These are phyloP conservation scores for Eupleurogrammus muticus DNA, from an alignment of 2,797 vertebrate species.

Conservation along the genomic window DNA sequence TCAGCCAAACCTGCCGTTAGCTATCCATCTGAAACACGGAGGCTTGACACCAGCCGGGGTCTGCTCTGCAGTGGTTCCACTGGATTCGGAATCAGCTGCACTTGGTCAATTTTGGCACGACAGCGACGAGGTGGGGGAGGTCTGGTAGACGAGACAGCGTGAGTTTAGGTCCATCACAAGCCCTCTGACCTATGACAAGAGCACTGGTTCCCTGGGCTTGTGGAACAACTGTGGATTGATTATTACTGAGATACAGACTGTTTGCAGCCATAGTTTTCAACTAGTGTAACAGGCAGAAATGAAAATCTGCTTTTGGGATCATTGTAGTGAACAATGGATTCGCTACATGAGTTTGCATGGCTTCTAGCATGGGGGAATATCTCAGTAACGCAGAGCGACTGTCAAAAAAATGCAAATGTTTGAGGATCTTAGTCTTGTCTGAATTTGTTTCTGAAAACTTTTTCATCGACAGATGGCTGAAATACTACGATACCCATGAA, in stretches of 20 bases:
- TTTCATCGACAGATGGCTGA: too few species aligned
- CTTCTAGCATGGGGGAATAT: too few species aligned
- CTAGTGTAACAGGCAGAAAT: not conserved
- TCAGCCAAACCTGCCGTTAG: constrained; percentile 53
- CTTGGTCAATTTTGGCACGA: constrained; percentile 22
- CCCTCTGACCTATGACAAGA: constrained; percentile 24
- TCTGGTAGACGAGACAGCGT: not conserved
- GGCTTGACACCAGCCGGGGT: constrained; percentile 45
- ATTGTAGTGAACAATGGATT: not conserved
- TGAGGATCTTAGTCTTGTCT: too few species aligned
- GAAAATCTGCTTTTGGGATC: not conserved
- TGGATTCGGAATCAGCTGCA: constrained; percentile 25
- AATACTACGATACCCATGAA: too few species aligned
- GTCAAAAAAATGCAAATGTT: not conserved
- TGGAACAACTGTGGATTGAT: not conserved
- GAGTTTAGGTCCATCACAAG: not conserved
- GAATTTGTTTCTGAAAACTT: too few species aligned
- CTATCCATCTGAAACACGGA: constrained; percentile 52
- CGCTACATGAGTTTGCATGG: constrained; percentile 1
- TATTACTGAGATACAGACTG: not conserved
- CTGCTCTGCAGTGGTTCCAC: constrained; percentile 44
- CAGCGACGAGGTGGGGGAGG: not conserved
- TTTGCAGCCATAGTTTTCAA: not conserved
- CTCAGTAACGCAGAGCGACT: not conserved
- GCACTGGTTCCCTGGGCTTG: not conserved